Percentiles rank a stretch among this genome's conserved stretches.
Evolutionary conservation across 2,888 invertebrate genomes (phyloP).

Genomic region (Galerucella calmariensis): DNA sequence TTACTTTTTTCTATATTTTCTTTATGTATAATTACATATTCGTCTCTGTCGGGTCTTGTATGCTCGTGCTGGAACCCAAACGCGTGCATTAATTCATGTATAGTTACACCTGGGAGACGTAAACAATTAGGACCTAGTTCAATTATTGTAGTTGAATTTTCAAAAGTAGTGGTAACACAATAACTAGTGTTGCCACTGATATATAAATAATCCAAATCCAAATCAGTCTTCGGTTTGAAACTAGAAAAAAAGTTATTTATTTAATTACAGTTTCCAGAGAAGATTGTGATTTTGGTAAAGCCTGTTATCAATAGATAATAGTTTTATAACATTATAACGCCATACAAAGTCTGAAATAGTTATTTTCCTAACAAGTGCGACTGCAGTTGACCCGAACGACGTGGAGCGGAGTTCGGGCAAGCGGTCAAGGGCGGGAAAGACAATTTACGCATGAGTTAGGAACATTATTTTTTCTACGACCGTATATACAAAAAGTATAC

Average conservation of each 20-base stretch:
- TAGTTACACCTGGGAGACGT: background rate
- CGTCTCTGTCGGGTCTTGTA: slow-evolving; percentile 94
- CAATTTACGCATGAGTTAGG: too few species aligned
- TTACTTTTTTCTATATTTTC: slow-evolving; percentile 77
- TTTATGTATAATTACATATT: slow-evolving; percentile 95
- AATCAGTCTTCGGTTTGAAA: background rate
- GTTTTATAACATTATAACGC: too few species aligned
- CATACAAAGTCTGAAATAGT: too few species aligned
- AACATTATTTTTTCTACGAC: too few species aligned
- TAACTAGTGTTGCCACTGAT: background rate
- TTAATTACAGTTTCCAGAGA: too few species aligned
- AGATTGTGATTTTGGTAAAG: too few species aligned
- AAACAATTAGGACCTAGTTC: background rate
- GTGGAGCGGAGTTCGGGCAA: too few species aligned
- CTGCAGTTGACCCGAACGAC: too few species aligned
- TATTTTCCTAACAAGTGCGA: too few species aligned
- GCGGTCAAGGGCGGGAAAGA: too few species aligned
- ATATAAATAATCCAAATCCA: background rate
- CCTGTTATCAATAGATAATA: too few species aligned
- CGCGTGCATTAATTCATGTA: background rate
- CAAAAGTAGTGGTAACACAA: background rate
- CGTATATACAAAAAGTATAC: too few species aligned
- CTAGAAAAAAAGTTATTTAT: background rate
- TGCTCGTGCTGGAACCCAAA: slow-evolving; percentile 99
- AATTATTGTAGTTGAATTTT: background rate